Base-by-base conservation (phyloP, 30 jellyfish, hydroid and myxozoan species). In the Turritopsis rubra region DNA sequence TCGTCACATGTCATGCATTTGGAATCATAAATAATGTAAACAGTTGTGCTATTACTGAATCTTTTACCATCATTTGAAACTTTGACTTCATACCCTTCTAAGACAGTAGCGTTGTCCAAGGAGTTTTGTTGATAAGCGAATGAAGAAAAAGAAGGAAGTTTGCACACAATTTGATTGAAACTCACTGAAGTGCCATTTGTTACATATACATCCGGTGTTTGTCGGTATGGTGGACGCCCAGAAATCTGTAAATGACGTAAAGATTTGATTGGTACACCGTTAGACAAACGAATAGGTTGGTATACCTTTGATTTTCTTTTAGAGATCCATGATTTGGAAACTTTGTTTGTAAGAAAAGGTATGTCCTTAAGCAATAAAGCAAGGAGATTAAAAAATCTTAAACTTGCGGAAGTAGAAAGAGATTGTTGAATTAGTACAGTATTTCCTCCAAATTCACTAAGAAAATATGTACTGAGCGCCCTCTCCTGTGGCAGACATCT, bases 1-100 rank as follows among this genome's bases (percentile, higher is more conserved):
- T 27, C 41, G 66, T 74, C 75, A 86, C 96, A 89, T 52, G 73
- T 41, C 90, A 89, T 74, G 88, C 96, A 89, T 66, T 79, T 89
- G 7, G 96, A 89, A 80, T 89, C 96, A 52, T 76, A 89, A 16
- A 72, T 74, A 41, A 81, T 68, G 53, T 52, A 85, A 19, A 81
- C 52, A 0, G 96, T 78, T 18, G 66, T 53, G 66, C 66, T 52
- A 18, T n/a, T 21, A 68, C 94, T 89, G 93, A 25, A 89, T 26
- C 28, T 81, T n/a, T 25, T 66, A 0, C 83, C 93, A 52, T 77
- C 88, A 72, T 89, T 89, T 24, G 96, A 88, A 7, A 89, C 86
- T 26, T 75, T 87, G 54, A 89, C 73, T n/a, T 53, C 68, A 52
- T 85, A 72, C 7, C 94, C 96, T 0, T 80, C 96, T 27, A 66